phyloP scores from a whole-genome alignment of 2,888 invertebrate genomes.

The Matsumyia berberina region DNA sequence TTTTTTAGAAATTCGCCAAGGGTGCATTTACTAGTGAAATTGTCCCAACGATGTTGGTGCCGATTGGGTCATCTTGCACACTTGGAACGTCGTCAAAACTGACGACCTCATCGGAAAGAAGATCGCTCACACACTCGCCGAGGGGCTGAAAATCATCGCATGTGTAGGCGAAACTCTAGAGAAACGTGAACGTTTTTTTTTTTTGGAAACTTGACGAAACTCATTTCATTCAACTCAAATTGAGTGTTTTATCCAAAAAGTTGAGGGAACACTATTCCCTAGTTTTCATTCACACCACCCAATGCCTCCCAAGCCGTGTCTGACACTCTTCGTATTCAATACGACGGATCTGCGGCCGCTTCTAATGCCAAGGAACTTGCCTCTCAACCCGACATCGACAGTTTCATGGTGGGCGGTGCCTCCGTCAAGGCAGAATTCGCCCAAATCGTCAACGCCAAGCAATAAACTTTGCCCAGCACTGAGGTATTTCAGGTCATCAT shows the following conservation, averaged over 20 bases:
- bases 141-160: constrained; percentile 93
- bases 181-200: constrained; percentile 97
- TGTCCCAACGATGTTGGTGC: constrained; percentile 96
- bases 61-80: constrained; percentile 98
- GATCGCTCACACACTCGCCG: constrained; percentile 89
- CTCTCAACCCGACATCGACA: constrained; percentile 96
- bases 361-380: constrained; percentile 95
- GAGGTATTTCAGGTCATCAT: constrained; percentile 55
- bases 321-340: constrained; percentile 93
- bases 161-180: constrained; percentile 99
- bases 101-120: constrained; percentile 93
- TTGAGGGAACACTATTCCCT: too few relatives aligned
- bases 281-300: too few relatives aligned
- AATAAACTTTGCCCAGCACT: constrained; percentile 80
- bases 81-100: constrained; percentile 95
- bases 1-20: too few relatives aligned
- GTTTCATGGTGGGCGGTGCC: constrained; percentile 99
- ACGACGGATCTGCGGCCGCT: constrained; percentile 98
- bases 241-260: too few relatives aligned
- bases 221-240: too few relatives aligned
- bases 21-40: constrained; percentile 99
- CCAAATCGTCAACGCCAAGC: constrained; percentile 94
- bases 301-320: constrained; percentile 91
- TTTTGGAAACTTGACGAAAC: too few relatives aligned
- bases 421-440: constrained; percentile 99